Base-by-base conservation (phyloP, 2,888 invertebrate species). In the Perizoma affinitatum region DNA sequence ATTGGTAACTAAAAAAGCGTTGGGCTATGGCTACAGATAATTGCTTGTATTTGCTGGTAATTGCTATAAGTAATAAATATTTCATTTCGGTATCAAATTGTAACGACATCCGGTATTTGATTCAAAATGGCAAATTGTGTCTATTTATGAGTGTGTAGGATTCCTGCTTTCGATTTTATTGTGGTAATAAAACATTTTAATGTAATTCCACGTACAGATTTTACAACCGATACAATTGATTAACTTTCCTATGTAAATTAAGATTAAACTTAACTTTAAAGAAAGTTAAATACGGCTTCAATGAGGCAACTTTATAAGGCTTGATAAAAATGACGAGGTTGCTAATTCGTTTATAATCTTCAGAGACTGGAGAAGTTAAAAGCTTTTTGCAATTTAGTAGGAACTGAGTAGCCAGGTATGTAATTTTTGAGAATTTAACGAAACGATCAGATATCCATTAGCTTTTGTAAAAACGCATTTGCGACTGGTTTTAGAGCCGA, bases 81-180 rank as follows among this genome's bases (percentile, higher is more conserved):
- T 49, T 45, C 42, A 48, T 76, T 71, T 61, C 68, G 74, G 68
- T 59, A 74, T 74, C 69, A 70, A 67, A 38, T 69, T 58, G 61
- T 74, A 75, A 75, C 72, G 70, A 75, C 75, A 76, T 82, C 81
- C 78, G 81, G 77, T 75, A 71, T 79, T 70, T 65, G 63, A 58
- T 68, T 71, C 62, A 3, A 65, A 56, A 68, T 69, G 61, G 64
- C 71, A 67, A 73, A 67, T 67, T 66, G 63, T 72, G 46, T 54
- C 50, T 72, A 74, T 74, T 75, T 72, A 76, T 70, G 61, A 61
- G 60, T 59, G 72, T 67, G 73, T 76, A 79, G 74, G 74, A 74
- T 77, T 77, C 71, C 72, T 66, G 73, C 75, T 79, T 82, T 76
- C 75, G 71, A 72, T 72, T 81, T 82, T 80, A 82, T 78, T 76